These are phyloP conservation scores for Rhingia campestris DNA, from an alignment of 2,888 invertebrate genomes.

Conservation along the genomic window DNA sequence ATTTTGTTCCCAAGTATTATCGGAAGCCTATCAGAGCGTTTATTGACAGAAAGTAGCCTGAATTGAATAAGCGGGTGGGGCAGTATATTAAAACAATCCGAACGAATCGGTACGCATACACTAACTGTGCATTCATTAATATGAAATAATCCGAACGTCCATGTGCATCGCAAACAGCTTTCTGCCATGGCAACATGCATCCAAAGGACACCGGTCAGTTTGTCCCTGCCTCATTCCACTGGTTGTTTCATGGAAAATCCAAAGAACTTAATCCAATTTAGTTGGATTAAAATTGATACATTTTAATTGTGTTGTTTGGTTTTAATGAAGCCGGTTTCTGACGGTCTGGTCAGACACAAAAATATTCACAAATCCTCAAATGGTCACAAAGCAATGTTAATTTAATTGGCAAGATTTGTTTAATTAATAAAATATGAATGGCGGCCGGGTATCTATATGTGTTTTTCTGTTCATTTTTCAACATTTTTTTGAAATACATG, in stretches of 20 bases:
- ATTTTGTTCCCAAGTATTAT: constrained; percentile 49
- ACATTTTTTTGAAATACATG: constrained; percentile 14
- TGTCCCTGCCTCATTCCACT: constrained; percentile 34
- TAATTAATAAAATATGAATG: constrained; percentile 41
- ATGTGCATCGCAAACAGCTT: constrained; percentile 44
- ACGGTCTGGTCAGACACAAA: constrained; percentile 44
- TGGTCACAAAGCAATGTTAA: constrained; percentile 1
- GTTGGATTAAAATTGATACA: constrained; percentile 72
- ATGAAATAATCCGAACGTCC: constrained; percentile 36
- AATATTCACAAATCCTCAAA: constrained; percentile 32
- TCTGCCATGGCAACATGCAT: constrained; percentile 54
- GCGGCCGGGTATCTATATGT: neutral
- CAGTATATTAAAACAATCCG: constrained; percentile 55
- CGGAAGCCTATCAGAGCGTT: constrained; percentile 29
- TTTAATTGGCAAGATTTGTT: constrained; percentile 53
- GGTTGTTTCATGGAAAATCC: constrained; percentile 26
- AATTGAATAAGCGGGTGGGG: constrained; percentile 1
- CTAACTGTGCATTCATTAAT: constrained; percentile 38
- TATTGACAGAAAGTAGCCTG: constrained; percentile 19
- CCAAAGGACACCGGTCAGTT: constrained; percentile 50
- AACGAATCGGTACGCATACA: neutral
- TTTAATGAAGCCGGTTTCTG: constrained; percentile 50
- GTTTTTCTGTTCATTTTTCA: neutral
- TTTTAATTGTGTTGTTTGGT: constrained; percentile 67
- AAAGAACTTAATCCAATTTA: constrained; percentile 74